Evolutionary conservation across 2,888 invertebrate genomes (phyloP).

Genomic region (Philereme transversata): DNA sequence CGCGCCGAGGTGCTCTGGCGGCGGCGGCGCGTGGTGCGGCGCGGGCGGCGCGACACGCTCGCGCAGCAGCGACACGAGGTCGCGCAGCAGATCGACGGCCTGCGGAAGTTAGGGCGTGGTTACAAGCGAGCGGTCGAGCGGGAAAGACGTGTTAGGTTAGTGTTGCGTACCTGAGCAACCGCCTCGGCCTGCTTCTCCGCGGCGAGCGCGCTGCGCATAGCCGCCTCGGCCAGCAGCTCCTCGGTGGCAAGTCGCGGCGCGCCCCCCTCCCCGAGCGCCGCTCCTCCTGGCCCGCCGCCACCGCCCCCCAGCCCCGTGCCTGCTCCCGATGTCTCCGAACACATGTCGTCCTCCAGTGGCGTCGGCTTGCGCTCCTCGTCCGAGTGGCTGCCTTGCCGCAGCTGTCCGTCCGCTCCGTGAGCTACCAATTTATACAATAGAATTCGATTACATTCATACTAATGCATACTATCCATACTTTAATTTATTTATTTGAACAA

Average conservation of each 20-base stretch:
- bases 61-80: conserved; percentile 76
- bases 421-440: background rate
- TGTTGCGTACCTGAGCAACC: conserved; percentile 42
- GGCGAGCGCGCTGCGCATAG: conserved; percentile 75
- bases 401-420: conserved; percentile 26
- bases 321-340: conserved; percentile 58
- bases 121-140: background rate
- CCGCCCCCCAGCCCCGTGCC: conserved; percentile 34
- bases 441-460: no score
- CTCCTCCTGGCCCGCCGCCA: conserved; percentile 39
- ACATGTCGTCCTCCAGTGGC: conserved; percentile 67
- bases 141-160: no score
- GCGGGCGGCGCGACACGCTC: conserved; percentile 67
- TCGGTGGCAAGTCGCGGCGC: conserved; percentile 58
- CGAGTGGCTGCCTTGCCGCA: conserved; percentile 52
- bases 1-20: conserved; percentile 21
- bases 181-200: conserved; percentile 77
- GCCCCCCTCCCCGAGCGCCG: conserved; percentile 3
- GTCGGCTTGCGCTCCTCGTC: conserved; percentile 70
- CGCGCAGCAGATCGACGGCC: conserved; percentile 62
- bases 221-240: conserved; percentile 76
- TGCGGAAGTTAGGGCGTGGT: conserved; percentile 9
- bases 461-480: no score
- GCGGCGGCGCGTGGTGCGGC: conserved; percentile 53
- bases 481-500: no score